A percentile compares a stretch with the other conserved stretches of the same genome.
Conservation (phyloP, 2,797 vertebrate species). For the Malurus leucopterus region DNA sequence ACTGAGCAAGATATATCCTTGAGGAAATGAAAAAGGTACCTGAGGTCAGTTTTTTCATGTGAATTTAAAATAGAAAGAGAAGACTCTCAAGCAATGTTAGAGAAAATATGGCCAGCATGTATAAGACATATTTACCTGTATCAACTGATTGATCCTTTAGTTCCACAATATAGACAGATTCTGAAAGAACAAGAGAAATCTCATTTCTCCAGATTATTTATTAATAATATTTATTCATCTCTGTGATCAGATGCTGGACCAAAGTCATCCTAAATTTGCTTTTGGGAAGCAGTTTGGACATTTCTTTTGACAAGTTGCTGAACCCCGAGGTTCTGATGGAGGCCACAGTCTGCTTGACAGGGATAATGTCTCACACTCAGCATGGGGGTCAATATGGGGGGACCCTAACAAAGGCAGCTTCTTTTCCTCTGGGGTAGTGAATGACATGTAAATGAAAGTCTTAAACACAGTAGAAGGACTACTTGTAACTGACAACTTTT, state of each 20-base stretch:
- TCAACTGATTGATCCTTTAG: not conserved
- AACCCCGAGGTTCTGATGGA: not conserved
- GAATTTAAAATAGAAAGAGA: not conserved
- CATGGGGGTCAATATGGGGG: not conserved
- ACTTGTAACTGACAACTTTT: not conserved
- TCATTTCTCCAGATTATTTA: not conserved
- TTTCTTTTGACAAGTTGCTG: not conserved
- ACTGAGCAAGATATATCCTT: not conserved
- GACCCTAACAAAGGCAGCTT: not conserved
- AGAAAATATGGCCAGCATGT: not conserved
- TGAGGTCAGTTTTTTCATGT: not conserved
- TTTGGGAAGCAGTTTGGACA: not conserved
- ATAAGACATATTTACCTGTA: not conserved
- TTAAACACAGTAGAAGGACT: not conserved
- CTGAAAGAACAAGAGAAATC: not conserved
- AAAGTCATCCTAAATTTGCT: not conserved
- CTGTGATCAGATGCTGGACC: not conserved
- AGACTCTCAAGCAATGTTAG: not conserved
- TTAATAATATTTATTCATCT: not conserved
- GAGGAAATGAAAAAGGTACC: not conserved
- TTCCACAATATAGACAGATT: not conserved
- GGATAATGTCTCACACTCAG: not conserved
- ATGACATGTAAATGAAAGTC: not conserved
- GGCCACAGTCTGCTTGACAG: accelerated
- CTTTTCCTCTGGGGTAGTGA: not conserved